phyloP scores from a whole-genome alignment of 2,113 vertebrate genomes.

The Sorex fumeus region DNA sequence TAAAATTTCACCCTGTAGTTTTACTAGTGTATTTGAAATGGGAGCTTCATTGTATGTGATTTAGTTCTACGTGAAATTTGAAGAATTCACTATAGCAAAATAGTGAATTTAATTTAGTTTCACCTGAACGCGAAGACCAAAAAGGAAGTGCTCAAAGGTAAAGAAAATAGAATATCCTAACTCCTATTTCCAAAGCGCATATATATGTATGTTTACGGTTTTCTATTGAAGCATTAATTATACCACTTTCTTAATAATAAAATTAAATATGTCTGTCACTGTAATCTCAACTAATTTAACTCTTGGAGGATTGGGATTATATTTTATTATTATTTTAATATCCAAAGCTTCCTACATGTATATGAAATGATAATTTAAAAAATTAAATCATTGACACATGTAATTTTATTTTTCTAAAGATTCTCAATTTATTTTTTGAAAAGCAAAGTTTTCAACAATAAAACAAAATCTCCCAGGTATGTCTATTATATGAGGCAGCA shows the following conservation, averaged over 20 bases:
- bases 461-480: neutral
- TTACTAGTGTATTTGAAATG: neutral
- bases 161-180: conserved; percentile 34
- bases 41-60: neutral
- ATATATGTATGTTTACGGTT: neutral
- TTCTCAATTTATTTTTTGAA: conserved; percentile 33
- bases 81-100: neutral
- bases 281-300: neutral
- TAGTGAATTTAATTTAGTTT: neutral
- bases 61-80: neutral
- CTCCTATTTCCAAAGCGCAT: neutral
- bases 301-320: neutral
- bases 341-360: conserved; percentile 8
- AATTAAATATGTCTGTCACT: neutral
- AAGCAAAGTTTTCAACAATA: neutral
- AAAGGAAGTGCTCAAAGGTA: neutral
- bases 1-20: neutral
- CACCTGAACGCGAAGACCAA: neutral
- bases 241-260: conserved; percentile 36
- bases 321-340: conserved; percentile 54
- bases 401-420: conserved; percentile 48
- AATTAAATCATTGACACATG: conserved; percentile 3
- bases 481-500: neutral
- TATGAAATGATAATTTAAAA: conserved; percentile 34
- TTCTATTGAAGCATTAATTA: neutral